A percentile compares a stretch with the other conserved stretches of the same genome.
Evolutionary conservation across 2,888 invertebrate genomes (phyloP).

Genomic region (Germaria angustata): DNA sequence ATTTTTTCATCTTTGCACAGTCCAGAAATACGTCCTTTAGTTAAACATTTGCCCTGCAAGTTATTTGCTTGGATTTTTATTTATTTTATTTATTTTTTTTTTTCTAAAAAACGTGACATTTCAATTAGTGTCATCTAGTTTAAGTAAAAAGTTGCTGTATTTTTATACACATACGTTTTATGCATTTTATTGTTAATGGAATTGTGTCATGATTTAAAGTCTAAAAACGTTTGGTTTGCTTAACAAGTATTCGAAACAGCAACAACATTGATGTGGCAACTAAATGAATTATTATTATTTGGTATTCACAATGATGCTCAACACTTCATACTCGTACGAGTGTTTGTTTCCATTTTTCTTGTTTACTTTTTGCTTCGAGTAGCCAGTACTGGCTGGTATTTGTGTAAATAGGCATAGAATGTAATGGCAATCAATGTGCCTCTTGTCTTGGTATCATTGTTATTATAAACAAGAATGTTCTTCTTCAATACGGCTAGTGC

Average conservation of each 20-base stretch:
- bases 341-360: background rate
- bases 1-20: background rate
- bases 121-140: slow-evolving; percentile 51
- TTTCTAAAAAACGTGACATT: slow-evolving; percentile 55
- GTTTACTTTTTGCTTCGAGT: background rate
- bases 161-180: background rate
- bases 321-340: background rate
- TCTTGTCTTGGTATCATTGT: background rate
- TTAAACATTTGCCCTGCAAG: background rate
- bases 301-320: slow-evolving; percentile 33
- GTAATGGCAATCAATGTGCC: background rate
- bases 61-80: no score
- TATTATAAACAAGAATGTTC: no score
- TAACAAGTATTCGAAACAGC: slow-evolving; percentile 7
- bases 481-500: no score
- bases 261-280: slow-evolving; percentile 20
- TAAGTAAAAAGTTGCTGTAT: background rate
- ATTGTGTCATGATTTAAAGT: slow-evolving; percentile 69
- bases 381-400: background rate
- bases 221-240: slow-evolving; percentile 64
- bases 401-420: no score
- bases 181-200: slow-evolving; percentile 47
- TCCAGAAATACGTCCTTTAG: background rate
- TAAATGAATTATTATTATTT: slow-evolving; percentile 19
- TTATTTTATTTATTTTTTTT: background rate